Base-by-base conservation (phyloP, 2,113 vertebrate genomes). In the Oreocharis arfaki region DNA sequence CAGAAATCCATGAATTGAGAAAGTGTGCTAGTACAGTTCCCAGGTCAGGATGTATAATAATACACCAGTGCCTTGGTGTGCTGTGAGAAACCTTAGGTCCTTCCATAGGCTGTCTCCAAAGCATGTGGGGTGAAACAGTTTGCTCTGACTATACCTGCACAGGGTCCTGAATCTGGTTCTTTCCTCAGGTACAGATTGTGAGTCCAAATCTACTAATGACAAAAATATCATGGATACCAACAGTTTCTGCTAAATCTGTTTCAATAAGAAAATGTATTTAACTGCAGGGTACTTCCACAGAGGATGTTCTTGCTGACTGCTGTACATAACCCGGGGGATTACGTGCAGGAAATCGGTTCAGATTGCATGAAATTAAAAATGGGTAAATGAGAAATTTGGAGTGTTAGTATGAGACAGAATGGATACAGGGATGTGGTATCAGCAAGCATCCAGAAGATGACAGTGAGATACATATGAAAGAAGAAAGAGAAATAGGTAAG, bases 361-460 rank as follows among this genome's bases (percentile, higher is more conserved):
- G 77, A 87, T 73, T 89, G 76, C 18, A 42, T 83, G 84, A 94
- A 95, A 93, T n/a, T 77, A 56, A 42, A 93, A 79, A 83, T 27
- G 93, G 85, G 10, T 61, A 33, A 91, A 69, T 83, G 22, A 68
- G 55, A 87, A 89, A 89, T 60, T 60, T 85, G 23, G 59, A 91
- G n/a, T 42, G 6, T 18, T 89, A 33, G 8, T 22, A 42, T 53
- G 33, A 85, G 53, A 79, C 88, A 85, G 21, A 79, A 53, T 19
- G 21, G 27, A 56, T 49, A 17, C 4, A 77, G 37, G 8, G 24
- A 65, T 65, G 69, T 78, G 35, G 67, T 93, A 79, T 69, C 44
- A 80, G 76, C 35, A 61, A 90, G 41, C 46, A 91, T 84, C 82
- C 13, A 75, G 79, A 91, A 78, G 14, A 17, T 71, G 61, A n/a